Conservation (phyloP, 2,888 invertebrate species). For the Leptopilina syphax region DNA sequence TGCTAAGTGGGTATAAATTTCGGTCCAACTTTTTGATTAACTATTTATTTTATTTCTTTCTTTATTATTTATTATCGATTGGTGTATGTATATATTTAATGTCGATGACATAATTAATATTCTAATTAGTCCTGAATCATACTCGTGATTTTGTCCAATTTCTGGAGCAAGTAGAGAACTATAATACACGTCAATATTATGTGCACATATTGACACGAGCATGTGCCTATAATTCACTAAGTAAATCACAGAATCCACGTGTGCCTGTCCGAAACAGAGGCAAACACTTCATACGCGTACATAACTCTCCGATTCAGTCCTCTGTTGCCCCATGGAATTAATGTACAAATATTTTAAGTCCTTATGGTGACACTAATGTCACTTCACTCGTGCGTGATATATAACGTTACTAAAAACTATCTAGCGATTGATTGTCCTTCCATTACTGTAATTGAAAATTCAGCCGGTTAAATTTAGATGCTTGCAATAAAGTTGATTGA, state of each 20-base stretch:
- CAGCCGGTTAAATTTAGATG: not conserved
- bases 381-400: not conserved
- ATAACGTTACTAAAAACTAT: not conserved
- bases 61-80: no score
- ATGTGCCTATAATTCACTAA: slow-evolving; percentile 18
- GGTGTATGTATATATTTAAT: not conserved
- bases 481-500: not conserved
- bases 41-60: no score
- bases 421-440: not conserved
- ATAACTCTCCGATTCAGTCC: slow-evolving; percentile 19
- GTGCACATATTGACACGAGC: slow-evolving; percentile 20
- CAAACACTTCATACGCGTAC: not conserved
- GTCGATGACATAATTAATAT: not conserved
- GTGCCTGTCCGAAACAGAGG: slow-evolving; percentile 28
- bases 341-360: slow-evolving; percentile 12
- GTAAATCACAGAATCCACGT: slow-evolving; percentile 24
- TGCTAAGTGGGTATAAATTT: no score
- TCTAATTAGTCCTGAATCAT: not conserved
- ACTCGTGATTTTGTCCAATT: not conserved
- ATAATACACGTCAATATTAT: slow-evolving; percentile 13
- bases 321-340: slow-evolving; percentile 14
- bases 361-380: not conserved
- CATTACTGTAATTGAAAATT: slow-evolving; percentile 21
- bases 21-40: no score
- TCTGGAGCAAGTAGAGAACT: not conserved